Evolutionary conservation across 2,797 vertebrate genomes (phyloP), one percentile per base, ranked within the genome.

Genomic region (Schizopygopsis pylzovi): DNA sequence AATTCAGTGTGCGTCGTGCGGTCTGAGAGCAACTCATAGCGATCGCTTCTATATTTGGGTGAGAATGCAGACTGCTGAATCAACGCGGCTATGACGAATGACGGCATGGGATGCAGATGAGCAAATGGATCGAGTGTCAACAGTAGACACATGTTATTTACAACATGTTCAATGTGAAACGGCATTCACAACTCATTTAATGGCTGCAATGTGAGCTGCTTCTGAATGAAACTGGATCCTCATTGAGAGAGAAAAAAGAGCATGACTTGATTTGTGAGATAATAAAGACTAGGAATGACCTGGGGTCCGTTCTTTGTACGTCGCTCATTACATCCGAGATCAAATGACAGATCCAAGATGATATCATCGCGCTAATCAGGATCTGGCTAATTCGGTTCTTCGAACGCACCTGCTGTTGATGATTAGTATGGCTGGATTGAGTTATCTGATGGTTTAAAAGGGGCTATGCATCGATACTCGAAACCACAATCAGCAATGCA

Each of bases 51-150:
- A 83, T 65, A 63, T 49, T 63, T 75, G 81, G n/a, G 41, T 75
- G 43, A 63, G 70, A 63, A 75, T 47, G 52, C 72, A 84, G 72
- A 84, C 73, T 54, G 61, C 82, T 28, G 61, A 76, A 67, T 84
- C 82, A 77, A 84, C 28, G 49, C 33, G 43, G 61, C 37, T 65
- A 22, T 15, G 37, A 67, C 0, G 63, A 52, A 79, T 28, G 75
- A 78, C 12, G 13, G 16, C 41, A 45, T 63, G 65, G 49, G 63
- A 47, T 39, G 25, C 45, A 39, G 63, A 37, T 4, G 7, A 37
- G 18, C 63, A 68, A 52, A 81, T 37, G 28, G 63, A 9, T 49
- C 10, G 20, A 4, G 67, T 25, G 65, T 54, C 47, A 71, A 54
- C 33, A 49, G 47, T 13, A 47, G 28, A 33, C 70, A 43, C 11